A percentile compares a stretch with the other conserved stretches of the same genome.
Evolutionary conservation across 2,113 vertebrate species (phyloP).

Genomic region (Pogonocichla stellata): DNA sequence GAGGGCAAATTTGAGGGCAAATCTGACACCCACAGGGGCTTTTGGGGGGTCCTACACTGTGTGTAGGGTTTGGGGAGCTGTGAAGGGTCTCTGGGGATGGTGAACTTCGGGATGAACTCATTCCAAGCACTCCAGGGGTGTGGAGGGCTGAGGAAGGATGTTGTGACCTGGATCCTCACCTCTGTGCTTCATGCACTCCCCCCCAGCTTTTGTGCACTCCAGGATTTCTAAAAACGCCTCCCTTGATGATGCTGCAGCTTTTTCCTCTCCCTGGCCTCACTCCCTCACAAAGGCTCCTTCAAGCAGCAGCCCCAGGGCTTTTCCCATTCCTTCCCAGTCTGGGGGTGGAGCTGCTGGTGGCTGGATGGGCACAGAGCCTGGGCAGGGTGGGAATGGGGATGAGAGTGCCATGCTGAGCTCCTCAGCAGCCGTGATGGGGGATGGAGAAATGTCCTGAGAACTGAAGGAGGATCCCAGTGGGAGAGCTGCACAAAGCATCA

Average conservation of each 20-base stretch:
- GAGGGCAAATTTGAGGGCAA: background rate
- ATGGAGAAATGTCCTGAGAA: background rate
- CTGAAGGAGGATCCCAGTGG: background rate
- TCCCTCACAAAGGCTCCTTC: conserved; percentile 25
- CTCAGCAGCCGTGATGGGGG: fast-evolving
- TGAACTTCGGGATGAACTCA: too few relatives aligned
- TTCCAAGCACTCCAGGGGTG: too few relatives aligned
- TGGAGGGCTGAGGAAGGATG: too few relatives aligned
- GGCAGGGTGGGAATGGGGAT: background rate
- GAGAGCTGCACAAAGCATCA: background rate
- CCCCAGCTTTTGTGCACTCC: too few relatives aligned
- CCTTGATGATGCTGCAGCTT: conserved; percentile 4
- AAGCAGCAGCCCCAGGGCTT: background rate
- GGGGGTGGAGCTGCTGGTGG: background rate
- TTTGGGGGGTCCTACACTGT: too few relatives aligned
- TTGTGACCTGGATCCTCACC: too few relatives aligned
- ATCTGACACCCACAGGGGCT: too few relatives aligned
- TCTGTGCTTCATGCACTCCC: too few relatives aligned
- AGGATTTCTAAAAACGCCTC: background rate
- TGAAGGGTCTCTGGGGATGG: too few relatives aligned
- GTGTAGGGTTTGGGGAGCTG: too few relatives aligned
- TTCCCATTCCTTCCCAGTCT: background rate
- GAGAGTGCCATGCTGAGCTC: background rate
- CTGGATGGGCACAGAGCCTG: conserved; percentile 30
- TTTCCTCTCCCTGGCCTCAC: background rate